phyloP scores from a whole-genome alignment of 2,888 invertebrate genomes.

The Luperina nickerlii region DNA sequence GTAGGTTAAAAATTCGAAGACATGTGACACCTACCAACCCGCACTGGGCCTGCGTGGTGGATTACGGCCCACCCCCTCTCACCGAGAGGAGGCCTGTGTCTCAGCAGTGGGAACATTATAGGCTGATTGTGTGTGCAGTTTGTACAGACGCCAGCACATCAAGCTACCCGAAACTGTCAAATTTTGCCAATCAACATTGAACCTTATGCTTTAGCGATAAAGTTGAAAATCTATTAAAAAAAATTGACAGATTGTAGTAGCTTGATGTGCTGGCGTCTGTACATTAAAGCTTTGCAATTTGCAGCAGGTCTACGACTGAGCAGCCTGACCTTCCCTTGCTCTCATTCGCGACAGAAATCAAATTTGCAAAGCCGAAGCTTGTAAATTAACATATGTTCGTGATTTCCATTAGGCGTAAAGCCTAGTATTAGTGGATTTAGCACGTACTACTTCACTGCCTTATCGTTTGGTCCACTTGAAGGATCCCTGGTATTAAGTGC shows the following conservation, averaged over 20 bases:
- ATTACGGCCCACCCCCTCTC: not conserved
- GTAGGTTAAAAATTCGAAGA: too few relatives aligned
- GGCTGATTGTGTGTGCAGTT: not conserved
- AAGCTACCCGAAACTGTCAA: too few relatives aligned
- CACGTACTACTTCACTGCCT: conserved; percentile 39
- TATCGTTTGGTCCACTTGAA: conserved; percentile 5
- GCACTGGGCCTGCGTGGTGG: not conserved
- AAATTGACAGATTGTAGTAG: too few relatives aligned
- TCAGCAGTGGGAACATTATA: not conserved
- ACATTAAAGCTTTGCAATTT: conserved; percentile 8
- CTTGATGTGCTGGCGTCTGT: too few relatives aligned
- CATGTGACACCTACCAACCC: too few relatives aligned
- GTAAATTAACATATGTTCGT: conserved; percentile 40
- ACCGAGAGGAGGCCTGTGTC: not conserved
- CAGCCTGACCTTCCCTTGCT: not conserved
- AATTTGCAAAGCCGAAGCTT: conserved; percentile 35
- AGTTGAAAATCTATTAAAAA: too few relatives aligned
- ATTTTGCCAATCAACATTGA: too few relatives aligned
- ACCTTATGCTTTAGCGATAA: too few relatives aligned
- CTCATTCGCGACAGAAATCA: conserved; percentile 19
- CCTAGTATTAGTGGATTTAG: conserved; percentile 38
- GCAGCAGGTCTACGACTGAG: not conserved
- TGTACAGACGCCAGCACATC: not conserved
- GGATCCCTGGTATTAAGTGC: conserved; percentile 12
- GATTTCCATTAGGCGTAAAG: conserved; percentile 51